These are phyloP conservation scores for Mico argentatus DNA, from an alignment of 2,797 vertebrate species.

Conservation along the genomic window DNA sequence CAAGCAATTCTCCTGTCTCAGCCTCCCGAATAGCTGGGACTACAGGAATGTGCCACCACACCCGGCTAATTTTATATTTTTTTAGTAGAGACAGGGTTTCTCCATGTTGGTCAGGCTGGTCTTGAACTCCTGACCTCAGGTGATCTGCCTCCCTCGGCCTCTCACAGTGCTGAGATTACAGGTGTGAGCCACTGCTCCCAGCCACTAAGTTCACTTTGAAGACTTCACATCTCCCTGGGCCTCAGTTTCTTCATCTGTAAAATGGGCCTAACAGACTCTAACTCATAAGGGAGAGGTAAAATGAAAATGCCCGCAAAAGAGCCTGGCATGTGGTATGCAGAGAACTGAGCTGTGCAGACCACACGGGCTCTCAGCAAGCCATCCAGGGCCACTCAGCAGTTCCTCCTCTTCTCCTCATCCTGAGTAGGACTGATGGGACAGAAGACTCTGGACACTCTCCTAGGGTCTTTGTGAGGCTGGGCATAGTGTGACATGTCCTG, in stretches of 20 bases:
- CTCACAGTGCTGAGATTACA: too few relatives aligned
- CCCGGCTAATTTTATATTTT: too few relatives aligned
- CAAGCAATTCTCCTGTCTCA: too few relatives aligned
- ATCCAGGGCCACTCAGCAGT: not conserved
- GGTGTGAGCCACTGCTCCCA: too few relatives aligned
- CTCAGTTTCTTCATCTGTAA: constrained; percentile 26
- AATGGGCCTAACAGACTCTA: not conserved
- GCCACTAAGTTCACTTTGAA: too few relatives aligned
- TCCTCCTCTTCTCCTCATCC: not conserved
- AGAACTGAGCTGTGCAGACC: not conserved
- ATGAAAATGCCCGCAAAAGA: not conserved
- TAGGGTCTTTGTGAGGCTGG: not conserved
- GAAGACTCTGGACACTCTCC: not conserved
- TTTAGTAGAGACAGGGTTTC: too few relatives aligned
- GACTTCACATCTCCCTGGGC: not conserved
- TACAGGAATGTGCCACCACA: too few relatives aligned
- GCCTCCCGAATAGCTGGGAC: too few relatives aligned
- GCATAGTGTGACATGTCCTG: not conserved
- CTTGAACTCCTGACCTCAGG: too few relatives aligned
- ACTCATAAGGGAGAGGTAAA: not conserved
- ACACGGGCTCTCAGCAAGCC: not conserved
- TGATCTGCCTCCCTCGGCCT: too few relatives aligned
- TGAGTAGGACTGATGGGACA: not conserved
- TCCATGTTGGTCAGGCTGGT: too few relatives aligned
- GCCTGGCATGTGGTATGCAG: rapidly evolving